Conservation (phyloP, 1,140 invertebrate genomes). For the Drosophila ercepeae region DNA sequence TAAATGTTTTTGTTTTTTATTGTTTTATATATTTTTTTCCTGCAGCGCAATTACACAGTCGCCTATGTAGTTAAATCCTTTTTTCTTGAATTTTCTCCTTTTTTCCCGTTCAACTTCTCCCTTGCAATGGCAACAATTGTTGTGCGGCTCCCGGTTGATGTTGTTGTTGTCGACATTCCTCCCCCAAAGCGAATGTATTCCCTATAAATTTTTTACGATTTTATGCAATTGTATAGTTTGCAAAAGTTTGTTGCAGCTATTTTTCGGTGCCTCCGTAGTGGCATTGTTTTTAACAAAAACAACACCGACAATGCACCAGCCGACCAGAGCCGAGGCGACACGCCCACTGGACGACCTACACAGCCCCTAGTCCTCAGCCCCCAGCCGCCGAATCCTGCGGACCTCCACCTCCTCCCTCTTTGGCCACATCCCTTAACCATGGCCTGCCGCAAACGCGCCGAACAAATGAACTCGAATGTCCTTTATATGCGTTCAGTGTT, state of each 20-base stretch:
- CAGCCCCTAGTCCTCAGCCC: neutral
- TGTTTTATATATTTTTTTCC: slow-evolving; percentile 9
- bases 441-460: slow-evolving; percentile 58
- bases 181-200: slow-evolving; percentile 70
- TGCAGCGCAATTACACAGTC: slow-evolving; percentile 52
- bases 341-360: slow-evolving; percentile 42
- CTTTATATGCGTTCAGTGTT: slow-evolving; percentile 80
- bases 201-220: slow-evolving; percentile 82
- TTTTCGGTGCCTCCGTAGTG: slow-evolving; percentile 72
- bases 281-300: slow-evolving; percentile 68
- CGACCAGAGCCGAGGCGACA: slow-evolving; percentile 39
- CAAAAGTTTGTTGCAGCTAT: slow-evolving; percentile 78
- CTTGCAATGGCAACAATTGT: slow-evolving; percentile 54
- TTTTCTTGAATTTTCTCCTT: slow-evolving; percentile 31
- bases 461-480: slow-evolving; percentile 79
- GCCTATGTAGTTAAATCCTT: slow-evolving; percentile 46
- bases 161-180: neutral
- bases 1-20: slow-evolving; percentile 28
- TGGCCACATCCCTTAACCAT: slow-evolving; percentile 19
- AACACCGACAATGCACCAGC: slow-evolving; percentile 59
- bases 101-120: slow-evolving; percentile 48
- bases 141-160: slow-evolving; percentile 10
- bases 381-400: neutral
- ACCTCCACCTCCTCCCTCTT: neutral
- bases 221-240: slow-evolving; percentile 81